These are phyloP conservation scores for Pollicipes pollicipes DNA, from an alignment of 1,140 invertebrate species.

Conservation along the genomic window DNA sequence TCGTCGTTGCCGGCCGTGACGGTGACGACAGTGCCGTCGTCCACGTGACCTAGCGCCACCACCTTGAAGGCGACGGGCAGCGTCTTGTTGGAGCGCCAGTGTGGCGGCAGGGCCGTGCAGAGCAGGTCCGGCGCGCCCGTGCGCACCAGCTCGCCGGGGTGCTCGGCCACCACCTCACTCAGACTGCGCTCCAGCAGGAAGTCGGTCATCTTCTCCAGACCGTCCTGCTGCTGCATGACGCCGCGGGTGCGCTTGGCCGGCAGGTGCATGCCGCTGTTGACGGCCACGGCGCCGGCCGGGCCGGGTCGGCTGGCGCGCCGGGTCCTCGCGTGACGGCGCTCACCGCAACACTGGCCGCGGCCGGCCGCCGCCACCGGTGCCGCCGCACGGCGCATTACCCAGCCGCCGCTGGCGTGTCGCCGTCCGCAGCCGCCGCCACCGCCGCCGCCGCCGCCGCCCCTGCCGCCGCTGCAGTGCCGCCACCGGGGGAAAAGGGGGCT, in stretches of 20 bases:
- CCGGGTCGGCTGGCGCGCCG: too few species aligned
- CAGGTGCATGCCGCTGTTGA: neutral
- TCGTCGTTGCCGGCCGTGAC: slow-evolving; percentile 91
- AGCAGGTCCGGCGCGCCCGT: slow-evolving; percentile 87
- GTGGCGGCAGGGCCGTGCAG: slow-evolving; percentile 75
- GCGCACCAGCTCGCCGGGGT: slow-evolving; percentile 75
- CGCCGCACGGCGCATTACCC: too few species aligned
- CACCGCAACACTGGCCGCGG: neutral
- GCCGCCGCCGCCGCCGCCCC: too few species aligned
- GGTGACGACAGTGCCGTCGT: slow-evolving; percentile 85
- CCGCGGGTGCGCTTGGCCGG: neutral
- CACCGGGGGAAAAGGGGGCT: too few species aligned
- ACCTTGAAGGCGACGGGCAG: slow-evolving; percentile 29
- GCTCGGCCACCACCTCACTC: slow-evolving; percentile 34
- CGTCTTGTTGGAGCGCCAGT: slow-evolving; percentile 96
- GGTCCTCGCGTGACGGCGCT: neutral
- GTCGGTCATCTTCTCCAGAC: neutral
- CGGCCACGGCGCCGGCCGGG: too few species aligned
- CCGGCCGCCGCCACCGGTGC: too few species aligned
- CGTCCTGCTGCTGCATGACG: neutral
- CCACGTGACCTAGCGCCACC: slow-evolving; percentile 75
- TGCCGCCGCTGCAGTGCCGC: too few species aligned
- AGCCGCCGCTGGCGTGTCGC: too few species aligned
- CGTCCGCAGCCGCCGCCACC: too few species aligned
- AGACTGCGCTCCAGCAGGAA: neutral